Conservation (phyloP, 2,888 invertebrate genomes). For the Lysandra coridon region DNA sequence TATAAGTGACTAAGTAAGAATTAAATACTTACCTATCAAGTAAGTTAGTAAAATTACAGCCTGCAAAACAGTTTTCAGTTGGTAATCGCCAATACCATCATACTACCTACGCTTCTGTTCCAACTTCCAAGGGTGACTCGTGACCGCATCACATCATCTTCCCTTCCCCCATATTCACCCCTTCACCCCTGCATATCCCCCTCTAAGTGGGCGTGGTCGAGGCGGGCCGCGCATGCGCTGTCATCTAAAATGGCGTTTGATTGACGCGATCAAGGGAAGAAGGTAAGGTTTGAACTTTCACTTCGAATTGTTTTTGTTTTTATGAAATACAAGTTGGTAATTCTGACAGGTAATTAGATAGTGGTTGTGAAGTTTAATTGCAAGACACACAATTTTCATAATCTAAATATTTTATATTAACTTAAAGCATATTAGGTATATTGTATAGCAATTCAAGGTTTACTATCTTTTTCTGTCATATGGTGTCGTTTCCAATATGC, state of each 20-base stretch:
- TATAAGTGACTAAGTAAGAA: no score
- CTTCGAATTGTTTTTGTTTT: background rate
- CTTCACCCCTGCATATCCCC: constrained; percentile 47
- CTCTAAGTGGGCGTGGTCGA: constrained; percentile 59
- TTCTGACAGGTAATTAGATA: no score
- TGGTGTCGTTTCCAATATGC: no score
- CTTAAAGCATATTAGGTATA: no score
- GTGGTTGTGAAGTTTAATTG: no score
- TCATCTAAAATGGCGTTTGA: constrained; percentile 67
- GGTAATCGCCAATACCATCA: background rate
- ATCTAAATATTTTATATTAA: no score
- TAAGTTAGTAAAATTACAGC: no score
- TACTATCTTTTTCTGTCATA: no score
- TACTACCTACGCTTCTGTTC: constrained; percentile 41
- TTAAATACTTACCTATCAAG: no score
- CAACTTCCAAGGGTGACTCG: constrained; percentile 38
- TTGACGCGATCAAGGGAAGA: constrained; percentile 28
- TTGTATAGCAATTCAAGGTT: no score
- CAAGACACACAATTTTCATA: no score
- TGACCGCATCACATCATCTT: constrained; percentile 38
- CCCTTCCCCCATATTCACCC: constrained; percentile 41
- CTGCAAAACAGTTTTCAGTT: no score
- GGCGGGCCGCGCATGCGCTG: constrained; percentile 69
- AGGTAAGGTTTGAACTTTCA: constrained; percentile 5
- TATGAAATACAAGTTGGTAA: background rate